phyloP scores from a whole-genome alignment of 53 echinoderm and acorn worm genomes.

The Holothuria scabra region DNA sequence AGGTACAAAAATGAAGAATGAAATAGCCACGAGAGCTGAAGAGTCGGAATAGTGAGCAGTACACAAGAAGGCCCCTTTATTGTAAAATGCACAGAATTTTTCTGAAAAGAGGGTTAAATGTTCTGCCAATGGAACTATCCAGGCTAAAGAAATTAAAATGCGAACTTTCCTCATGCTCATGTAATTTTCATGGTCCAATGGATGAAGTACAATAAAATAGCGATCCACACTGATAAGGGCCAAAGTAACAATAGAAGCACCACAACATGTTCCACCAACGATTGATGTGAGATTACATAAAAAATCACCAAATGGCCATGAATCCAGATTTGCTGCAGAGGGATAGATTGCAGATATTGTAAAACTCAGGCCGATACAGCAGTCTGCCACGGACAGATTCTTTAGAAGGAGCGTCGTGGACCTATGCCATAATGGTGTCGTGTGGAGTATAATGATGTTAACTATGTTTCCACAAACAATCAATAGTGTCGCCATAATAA shows the following conservation, averaged over 20 bases:
- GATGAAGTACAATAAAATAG: conserved; percentile 27
- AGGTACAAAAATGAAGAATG: neutral
- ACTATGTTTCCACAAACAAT: conserved; percentile 23
- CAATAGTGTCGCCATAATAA: neutral
- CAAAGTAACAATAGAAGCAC: conserved; percentile 30
- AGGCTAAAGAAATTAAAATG: neutral
- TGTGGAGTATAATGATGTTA: neutral
- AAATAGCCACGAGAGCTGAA: neutral
- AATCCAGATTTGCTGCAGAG: neutral
- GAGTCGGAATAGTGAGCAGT: neutral
- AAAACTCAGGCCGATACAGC: conserved; percentile 39
- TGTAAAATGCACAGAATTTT: conserved; percentile 21
- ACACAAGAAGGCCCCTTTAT: conserved; percentile 5
- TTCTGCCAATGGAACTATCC: neutral
- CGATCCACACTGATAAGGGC: conserved; percentile 47
- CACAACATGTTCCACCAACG: conserved; percentile 37
- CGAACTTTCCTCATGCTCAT: conserved; percentile 7
- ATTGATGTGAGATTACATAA: conserved; percentile 18
- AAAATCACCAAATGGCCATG: conserved; percentile 45
- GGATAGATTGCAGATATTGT: conserved; percentile 48
- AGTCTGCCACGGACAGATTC: conserved; percentile 41
- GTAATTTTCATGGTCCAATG: conserved; percentile 4
- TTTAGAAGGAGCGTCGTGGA: conserved; percentile 27
- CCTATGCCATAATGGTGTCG: conserved; percentile 14
- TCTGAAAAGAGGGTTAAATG: neutral